Evolutionary conservation across 2,113 vertebrate species (phyloP), one percentile per base, ranked within the genome.

Genomic region (Crotophaga sulcirostris): DNA sequence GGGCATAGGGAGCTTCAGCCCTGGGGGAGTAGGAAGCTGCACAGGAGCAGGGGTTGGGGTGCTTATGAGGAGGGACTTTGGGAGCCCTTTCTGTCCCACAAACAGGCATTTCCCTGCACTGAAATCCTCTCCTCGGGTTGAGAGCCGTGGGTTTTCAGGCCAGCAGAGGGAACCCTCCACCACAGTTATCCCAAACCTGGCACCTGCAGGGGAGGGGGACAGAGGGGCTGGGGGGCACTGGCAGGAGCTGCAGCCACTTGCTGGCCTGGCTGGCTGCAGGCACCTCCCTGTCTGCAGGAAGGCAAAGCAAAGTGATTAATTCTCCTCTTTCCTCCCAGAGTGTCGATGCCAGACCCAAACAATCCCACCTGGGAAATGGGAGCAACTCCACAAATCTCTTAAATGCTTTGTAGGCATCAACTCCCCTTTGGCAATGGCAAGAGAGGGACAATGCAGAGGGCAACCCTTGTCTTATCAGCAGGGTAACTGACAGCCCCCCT

Each of bases 101-200:
- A 5, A 5, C 0, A 72, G 56, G 7, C 12, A 3, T 17, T 70
- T 86, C 31, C 8, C 59, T 9, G 74, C 13, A 1, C 17, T 16
- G 58, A 64, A 72, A 66, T 21, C 7, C 24, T 64, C 17, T 45
- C 64, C 1, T 5, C 4, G 69, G 68, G 36, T 54, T 64, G 2
- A 4, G 8, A 79, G 74, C 40, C 2, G 20, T 13, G n/a, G 75
- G 33, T 26, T 56, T 90, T 55, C 38, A 49, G 17, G 63, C 93
- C 97, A 89, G 96, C 6, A 97, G 97, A 97, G 95, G 97, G 97
- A 96, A 87, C 94, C 73, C 94, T 95, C 4, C 76, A 89, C 96
- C 89, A 11, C 87, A 3, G 16, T 75, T 72, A 88, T 69, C 81
- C 75, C 47, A 13, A 69, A 83, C 34, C 16, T 51, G 1, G 3